Conservation (phyloP, 2,113 vertebrate genomes). For the Campylorhamphus procurvoides region DNA sequence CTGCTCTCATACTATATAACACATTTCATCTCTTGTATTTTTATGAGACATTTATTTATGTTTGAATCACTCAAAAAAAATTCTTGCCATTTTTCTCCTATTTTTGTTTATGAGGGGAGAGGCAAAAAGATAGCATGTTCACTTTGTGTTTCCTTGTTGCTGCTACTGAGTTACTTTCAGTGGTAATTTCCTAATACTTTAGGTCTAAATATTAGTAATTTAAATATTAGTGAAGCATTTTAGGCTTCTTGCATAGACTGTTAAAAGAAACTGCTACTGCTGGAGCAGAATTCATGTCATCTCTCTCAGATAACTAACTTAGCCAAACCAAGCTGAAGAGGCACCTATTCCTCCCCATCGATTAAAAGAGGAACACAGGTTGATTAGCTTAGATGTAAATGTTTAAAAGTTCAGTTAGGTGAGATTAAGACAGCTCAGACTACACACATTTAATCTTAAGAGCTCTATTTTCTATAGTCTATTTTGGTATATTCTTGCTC, state of each 20-base stretch:
- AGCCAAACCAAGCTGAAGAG: background rate
- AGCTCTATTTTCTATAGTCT: background rate
- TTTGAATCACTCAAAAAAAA: background rate
- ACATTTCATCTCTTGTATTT: background rate
- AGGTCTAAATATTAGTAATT: background rate
- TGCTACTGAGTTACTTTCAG: background rate
- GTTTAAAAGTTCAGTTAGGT: background rate
- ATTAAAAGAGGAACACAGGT: background rate
- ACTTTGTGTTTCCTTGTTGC: background rate
- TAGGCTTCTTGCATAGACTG: background rate
- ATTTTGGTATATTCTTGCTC: background rate
- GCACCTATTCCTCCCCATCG: background rate
- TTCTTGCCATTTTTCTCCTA: background rate
- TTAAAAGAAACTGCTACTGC: background rate
- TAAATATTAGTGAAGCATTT: background rate
- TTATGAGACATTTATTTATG: background rate
- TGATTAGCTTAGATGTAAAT: background rate
- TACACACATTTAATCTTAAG: background rate
- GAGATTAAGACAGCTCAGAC: background rate
- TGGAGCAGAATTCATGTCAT: background rate
- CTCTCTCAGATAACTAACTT: background rate
- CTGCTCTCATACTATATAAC: background rate
- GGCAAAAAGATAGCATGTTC: accelerated
- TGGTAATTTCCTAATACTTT: background rate
- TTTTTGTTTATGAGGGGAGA: background rate